Evolutionary conservation across 2,888 invertebrate genomes (phyloP).

Genomic region (Drosophila falleni): DNA sequence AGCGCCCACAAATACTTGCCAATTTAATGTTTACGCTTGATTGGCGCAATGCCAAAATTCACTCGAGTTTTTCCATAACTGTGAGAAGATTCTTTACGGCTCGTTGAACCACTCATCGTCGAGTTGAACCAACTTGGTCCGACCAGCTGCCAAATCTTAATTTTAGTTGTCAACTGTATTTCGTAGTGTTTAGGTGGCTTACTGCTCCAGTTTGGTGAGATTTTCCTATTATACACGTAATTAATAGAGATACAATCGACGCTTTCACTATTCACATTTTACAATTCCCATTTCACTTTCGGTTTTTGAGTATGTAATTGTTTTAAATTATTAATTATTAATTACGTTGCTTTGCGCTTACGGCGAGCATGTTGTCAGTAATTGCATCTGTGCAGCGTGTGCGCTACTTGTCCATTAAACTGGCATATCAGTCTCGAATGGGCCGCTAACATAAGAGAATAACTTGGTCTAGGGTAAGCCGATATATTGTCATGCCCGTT

Average conservation of each 20-base stretch:
- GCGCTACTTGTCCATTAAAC: background rate
- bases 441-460: background rate
- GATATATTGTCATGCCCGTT: background rate
- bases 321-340: slow-evolving; percentile 28
- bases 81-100: slow-evolving; percentile 62
- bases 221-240: background rate
- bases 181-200: slow-evolving; percentile 37
- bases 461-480: background rate
- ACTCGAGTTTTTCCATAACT: slow-evolving; percentile 58
- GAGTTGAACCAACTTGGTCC: background rate
- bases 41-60: slow-evolving; percentile 61
- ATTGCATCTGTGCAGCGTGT: slow-evolving; percentile 19
- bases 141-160: slow-evolving; percentile 31
- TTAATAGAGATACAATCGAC: slow-evolving; percentile 5
- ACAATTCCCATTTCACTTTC: background rate
- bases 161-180: slow-evolving; percentile 48
- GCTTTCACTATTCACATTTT: slow-evolving; percentile 13
- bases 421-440: background rate
- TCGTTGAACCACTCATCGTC: slow-evolving; percentile 56
- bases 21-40: slow-evolving; percentile 60
- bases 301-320: slow-evolving; percentile 3
- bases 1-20: slow-evolving; percentile 39
- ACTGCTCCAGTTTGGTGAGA: slow-evolving; percentile 15
- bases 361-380: slow-evolving; percentile 18
- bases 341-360: slow-evolving; percentile 13